Evolutionary conservation across 2,797 vertebrate genomes (phyloP), one percentile per base, ranked within the genome.

Genomic region (Fistularia commersonii): DNA sequence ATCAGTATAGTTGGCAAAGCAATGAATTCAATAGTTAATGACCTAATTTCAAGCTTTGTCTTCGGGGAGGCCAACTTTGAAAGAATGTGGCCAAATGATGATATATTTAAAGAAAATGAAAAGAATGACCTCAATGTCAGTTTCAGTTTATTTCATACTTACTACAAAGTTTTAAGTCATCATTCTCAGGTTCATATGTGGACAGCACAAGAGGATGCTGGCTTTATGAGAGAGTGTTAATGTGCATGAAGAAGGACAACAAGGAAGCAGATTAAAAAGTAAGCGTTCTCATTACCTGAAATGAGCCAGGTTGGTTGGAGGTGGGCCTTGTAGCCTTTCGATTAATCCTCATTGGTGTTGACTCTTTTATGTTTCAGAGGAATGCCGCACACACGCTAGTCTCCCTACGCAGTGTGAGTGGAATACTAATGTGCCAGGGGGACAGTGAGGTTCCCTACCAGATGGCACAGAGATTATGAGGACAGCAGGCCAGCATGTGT

Each of bases 401-500:
- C 57, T 72, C 57, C 45, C 41, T 70, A 9, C 57, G 48, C 32
- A 1, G 59, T 43, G 60, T 64, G 72, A 80, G 69, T 56, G 57
- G 74, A 76, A 72, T 73, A 65, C 72, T 73, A 70, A 82, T 78
- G 67, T 55, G 32, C 41, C 67, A 41, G 48, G 35, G 73, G 74
- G 71, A 75, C 68, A 37, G 61, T 47, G 48, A 77, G 70, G 67
- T 78, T 80, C 65, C 66, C 70, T 43, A 51, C 65, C 76, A 77
- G 79, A 81, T 83, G 82, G 76, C 71, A 41, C 11, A 14, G 71
- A 77, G 71, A 83, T 84, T 80, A 81, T 48, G 73, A 77, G 66
- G 80, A 77, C 78, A 79, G 79, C 77, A 69, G 67, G 69, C 59
- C 64, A 54, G 64, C 65, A 70, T 78, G 76, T 66, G 74, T 72